A percentile compares a stretch with the other conserved stretches of the same genome.
These are phyloP conservation scores for Nomada hirtipes DNA, from an alignment of 2,888 invertebrate species.

Conservation along the genomic window DNA sequence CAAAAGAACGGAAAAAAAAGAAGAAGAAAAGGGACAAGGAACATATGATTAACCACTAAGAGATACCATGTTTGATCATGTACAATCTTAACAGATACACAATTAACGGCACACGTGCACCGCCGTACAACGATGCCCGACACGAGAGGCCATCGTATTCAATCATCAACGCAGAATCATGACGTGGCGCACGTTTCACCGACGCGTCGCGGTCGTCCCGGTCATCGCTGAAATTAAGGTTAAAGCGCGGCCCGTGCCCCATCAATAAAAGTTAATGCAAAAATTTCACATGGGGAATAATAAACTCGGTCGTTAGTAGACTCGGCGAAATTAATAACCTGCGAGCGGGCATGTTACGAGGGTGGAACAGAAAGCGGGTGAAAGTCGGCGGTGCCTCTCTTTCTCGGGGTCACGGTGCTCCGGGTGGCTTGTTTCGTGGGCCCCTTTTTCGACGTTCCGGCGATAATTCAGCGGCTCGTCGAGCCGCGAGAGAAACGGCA, in stretches of 20 bases:
- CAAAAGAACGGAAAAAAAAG: too few relatives aligned
- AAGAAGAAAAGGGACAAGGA: too few relatives aligned
- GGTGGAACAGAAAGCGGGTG: constrained; percentile 67
- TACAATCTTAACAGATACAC: neutral
- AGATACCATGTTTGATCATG: neutral
- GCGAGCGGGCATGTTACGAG: constrained; percentile 45
- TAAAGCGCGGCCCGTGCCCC: constrained; percentile 31
- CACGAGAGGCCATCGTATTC: constrained; percentile 7
- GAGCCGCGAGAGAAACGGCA: constrained; percentile 39
- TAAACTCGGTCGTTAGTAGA: constrained; percentile 54
- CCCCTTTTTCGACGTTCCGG: constrained; percentile 54
- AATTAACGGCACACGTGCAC: neutral
- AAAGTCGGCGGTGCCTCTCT: constrained; percentile 63
- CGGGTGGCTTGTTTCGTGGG: constrained; percentile 41
- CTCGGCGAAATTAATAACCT: constrained; percentile 62
- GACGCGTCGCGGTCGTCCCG: constrained; percentile 6
- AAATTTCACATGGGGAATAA: constrained; percentile 55
- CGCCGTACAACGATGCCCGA: neutral
- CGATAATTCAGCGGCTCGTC: constrained; percentile 65
- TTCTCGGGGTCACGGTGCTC: constrained; percentile 38
- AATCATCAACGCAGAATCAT: constrained; percentile 23
- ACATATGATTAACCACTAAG: too few relatives aligned
- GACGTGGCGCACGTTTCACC: constrained; percentile 42
- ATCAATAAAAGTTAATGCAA: constrained; percentile 60
- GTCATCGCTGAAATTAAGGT: constrained; percentile 47